phyloP scores from a whole-genome alignment of 2,888 invertebrate genomes.

The Sepiola atlantica region DNA sequence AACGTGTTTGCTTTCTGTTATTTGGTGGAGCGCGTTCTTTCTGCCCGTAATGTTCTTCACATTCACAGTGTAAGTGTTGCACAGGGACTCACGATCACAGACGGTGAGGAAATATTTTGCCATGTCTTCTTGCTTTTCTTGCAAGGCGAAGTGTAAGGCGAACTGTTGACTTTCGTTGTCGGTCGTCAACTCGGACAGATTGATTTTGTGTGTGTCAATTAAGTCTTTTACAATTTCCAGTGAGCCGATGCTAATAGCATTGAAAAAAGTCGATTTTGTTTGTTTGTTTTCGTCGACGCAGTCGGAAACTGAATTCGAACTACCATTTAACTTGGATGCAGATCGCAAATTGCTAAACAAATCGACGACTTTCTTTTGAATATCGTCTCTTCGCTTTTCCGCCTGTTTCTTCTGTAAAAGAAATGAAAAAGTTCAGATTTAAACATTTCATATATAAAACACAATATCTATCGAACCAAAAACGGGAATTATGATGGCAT shows the following conservation, averaged over 20 bases:
- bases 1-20: conserved; percentile 63
- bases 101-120: conserved; percentile 52
- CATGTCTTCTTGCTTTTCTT: conserved; percentile 54
- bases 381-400: background rate
- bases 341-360: background rate
- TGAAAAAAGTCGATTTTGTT: background rate
- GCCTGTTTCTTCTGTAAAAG: conserved; percentile 2
- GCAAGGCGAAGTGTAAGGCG: conserved; percentile 61
- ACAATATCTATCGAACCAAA: too few species aligned
- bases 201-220: background rate
- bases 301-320: background rate
- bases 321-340: background rate
- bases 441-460: background rate
- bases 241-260: conserved; percentile 24
- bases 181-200: background rate
- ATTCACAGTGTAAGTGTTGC: conserved; percentile 57
- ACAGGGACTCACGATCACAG: conserved; percentile 54
- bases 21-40: conserved; percentile 67
- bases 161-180: background rate
- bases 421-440: background rate
- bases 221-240: conserved; percentile 32
- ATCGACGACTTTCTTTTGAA: background rate
- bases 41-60: conserved; percentile 58
- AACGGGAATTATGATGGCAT: too few species aligned
- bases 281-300: background rate